phyloP scores from a whole-genome alignment of 1,140 invertebrate genomes.

The Drosophila kanapiae region DNA sequence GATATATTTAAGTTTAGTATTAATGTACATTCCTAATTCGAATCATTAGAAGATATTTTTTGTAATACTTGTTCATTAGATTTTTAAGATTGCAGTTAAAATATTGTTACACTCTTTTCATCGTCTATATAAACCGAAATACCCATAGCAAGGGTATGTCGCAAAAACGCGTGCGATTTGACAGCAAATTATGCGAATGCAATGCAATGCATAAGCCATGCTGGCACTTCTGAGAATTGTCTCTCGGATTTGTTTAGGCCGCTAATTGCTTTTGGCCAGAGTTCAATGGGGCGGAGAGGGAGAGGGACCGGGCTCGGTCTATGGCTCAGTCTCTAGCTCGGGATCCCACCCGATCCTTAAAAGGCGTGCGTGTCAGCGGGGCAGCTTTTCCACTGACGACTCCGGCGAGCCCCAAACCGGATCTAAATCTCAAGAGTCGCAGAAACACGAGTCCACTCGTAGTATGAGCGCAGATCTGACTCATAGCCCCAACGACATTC shows the following conservation, averaged over 20 bases:
- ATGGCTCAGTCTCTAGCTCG: background rate
- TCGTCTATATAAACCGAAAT: background rate
- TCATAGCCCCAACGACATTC: conserved; percentile 39
- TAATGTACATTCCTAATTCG: no score
- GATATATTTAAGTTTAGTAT: no score
- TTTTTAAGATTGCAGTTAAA: no score
- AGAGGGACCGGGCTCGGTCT: conserved; percentile 1
- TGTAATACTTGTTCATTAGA: no score
- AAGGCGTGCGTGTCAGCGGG: conserved; percentile 49
- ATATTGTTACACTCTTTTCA: background rate
- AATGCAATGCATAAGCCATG: conserved; percentile 28
- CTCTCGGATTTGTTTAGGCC: conserved; percentile 48
- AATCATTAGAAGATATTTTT: no score
- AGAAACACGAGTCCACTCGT: conserved; percentile 4
- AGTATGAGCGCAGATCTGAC: conserved; percentile 28
- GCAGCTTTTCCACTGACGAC: conserved; percentile 39
- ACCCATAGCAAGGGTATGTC: conserved; percentile 16
- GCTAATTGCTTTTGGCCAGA: conserved; percentile 52
- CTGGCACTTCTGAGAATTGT: conserved; percentile 44
- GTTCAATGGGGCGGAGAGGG: conserved; percentile 31
- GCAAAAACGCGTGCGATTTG: conserved; percentile 43
- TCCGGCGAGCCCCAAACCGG: conserved; percentile 47
- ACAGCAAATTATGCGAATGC: conserved; percentile 53
- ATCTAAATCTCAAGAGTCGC: conserved; percentile 45
- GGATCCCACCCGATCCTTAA: conserved; percentile 37